Evolutionary conservation across 1,140 invertebrate species (phyloP).

Genomic region (Drosophila littoralis): DNA sequence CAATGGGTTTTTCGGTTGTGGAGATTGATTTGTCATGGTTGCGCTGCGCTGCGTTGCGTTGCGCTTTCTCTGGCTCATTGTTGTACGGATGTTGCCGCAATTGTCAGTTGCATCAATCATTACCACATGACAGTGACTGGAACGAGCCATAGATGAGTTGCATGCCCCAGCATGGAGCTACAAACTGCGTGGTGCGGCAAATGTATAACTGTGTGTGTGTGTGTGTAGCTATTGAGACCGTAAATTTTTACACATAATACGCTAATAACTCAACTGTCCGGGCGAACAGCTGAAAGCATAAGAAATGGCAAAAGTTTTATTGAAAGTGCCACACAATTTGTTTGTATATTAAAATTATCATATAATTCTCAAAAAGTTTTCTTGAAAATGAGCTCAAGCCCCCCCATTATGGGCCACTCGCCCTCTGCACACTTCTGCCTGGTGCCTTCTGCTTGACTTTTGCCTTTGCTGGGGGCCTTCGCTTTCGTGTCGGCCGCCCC

Average conservation of each 20-base stretch:
- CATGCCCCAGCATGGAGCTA: constrained; percentile 5
- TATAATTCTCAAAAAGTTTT: constrained; percentile 73
- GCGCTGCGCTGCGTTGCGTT: constrained; percentile 21
- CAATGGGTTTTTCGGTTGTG: constrained; percentile 4
- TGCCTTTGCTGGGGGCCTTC: constrained; percentile 38
- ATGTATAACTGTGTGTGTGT: no score
- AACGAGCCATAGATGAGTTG: constrained; percentile 25
- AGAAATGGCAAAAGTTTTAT: constrained; percentile 81
- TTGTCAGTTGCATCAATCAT: constrained; percentile 77
- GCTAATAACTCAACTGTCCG: constrained; percentile 73
- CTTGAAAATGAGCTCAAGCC: constrained; percentile 62
- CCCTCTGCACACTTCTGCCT: neutral
- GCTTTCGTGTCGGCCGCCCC: constrained; percentile 28
- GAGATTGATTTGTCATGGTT: constrained; percentile 20
- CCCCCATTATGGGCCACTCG: constrained; percentile 5
- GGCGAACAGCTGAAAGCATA: constrained; percentile 27
- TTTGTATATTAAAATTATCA: constrained; percentile 83
- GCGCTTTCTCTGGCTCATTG: constrained; percentile 28
- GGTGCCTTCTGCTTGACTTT: constrained; percentile 49
- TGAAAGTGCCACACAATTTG: constrained; percentile 82
- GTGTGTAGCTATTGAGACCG: neutral
- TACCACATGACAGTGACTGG: constrained; percentile 54
- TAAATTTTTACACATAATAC: constrained; percentile 66
- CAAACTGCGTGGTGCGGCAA: neutral
- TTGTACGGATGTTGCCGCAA: constrained; percentile 59